phyloP scores from a whole-genome alignment of 2,113 vertebrate species.

The Nycticorax nycticorax region DNA sequence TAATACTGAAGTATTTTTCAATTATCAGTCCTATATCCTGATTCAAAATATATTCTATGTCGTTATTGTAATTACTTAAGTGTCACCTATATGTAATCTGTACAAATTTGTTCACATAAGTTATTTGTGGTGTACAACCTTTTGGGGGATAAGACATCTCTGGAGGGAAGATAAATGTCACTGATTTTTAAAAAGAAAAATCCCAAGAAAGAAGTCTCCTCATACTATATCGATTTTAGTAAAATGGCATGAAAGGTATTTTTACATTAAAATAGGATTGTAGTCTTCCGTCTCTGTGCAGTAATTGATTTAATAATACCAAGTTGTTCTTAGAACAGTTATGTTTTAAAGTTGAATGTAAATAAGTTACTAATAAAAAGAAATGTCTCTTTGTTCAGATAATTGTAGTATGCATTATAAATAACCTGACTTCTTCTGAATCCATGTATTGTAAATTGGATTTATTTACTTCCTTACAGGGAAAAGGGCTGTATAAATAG shows the following conservation, averaged over 20 bases:
- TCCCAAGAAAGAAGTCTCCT: background rate
- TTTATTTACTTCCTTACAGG: background rate
- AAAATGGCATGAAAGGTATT: background rate
- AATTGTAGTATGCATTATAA: background rate
- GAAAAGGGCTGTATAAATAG: background rate
- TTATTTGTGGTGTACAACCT: background rate
- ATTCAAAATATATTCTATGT: background rate
- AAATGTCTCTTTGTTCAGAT: background rate
- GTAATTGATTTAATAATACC: background rate
- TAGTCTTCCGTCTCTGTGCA: background rate
- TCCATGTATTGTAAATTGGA: background rate
- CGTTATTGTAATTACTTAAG: background rate
- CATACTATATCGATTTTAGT: background rate
- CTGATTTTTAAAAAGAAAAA: background rate
- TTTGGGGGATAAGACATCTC: background rate
- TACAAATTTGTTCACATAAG: rapidly evolving
- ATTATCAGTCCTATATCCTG: background rate
- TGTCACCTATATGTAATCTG: background rate
- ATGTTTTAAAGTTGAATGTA: background rate
- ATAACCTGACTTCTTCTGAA: background rate
- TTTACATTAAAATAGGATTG: background rate
- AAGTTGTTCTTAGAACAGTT: background rate
- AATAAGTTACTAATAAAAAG: background rate
- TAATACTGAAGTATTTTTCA: background rate
- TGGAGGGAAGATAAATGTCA: background rate